Base-by-base conservation (phyloP, 2,888 invertebrate species). In the Drosophila kuntzei region DNA sequence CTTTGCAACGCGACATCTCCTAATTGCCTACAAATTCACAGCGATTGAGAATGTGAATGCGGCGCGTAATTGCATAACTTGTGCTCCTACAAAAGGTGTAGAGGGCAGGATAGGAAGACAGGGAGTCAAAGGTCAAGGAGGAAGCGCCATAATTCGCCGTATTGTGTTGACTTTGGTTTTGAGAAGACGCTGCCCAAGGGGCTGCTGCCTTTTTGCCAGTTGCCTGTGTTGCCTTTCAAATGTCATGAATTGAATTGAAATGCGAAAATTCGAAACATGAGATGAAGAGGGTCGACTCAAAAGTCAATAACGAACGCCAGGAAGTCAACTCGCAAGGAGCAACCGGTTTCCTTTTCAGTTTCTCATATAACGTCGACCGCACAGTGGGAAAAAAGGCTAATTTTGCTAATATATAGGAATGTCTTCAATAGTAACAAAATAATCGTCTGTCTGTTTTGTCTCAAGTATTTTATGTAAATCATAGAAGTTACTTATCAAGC, bases 61-160 rank as follows among this genome's bases (percentile, higher is more conserved):
- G 54, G 43, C 76, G 71, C 66, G 64, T 79, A 88, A 87, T 83
- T 83, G 88, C 86, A 77, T 88, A 83, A 83, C 74, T 79, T 85
- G 74, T 62, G 69, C 64, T 57, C 62, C 65, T 50, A 58, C 27
- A 39, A 49, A 44, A 55, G 61, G 44, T 50, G 27, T 20, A 34
- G 27, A 36, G 29, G 25, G 29, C 14, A 34, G 20, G 18, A 7
- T 1, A 14, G 32, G 16, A 53, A n/a, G 11, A 27, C 14, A n/a
- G 36, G 14, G 43, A 44, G 62, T 36, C 7, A 75, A 75, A 83
- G 87, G 85, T 87, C 87, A 85, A 67, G 70, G 53, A 76, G 89
- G 87, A 88, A 85, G 71, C 68, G 65, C 58, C 79, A 89, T 88
- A 88, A 85, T 88, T 85, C 80, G 89, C 84, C 63, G 62, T 73